phyloP scores from a whole-genome alignment of 1,140 invertebrate species.

The Apis dorsata region DNA sequence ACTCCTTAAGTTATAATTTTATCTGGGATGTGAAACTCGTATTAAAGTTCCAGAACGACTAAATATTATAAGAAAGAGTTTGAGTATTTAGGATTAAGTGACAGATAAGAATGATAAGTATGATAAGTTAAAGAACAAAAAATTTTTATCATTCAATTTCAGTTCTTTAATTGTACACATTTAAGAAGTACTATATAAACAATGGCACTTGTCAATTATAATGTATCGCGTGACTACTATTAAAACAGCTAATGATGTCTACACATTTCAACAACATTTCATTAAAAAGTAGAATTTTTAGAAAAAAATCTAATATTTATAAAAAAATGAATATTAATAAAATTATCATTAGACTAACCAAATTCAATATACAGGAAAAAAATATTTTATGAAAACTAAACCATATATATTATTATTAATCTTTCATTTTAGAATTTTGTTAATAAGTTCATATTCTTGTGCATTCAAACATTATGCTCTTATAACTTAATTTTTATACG shows the following conservation, averaged over 20 bases:
- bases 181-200: background rate
- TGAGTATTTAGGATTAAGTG: background rate
- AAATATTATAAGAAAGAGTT: background rate
- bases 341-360: too few relatives aligned
- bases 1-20: too few relatives aligned
- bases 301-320: too few relatives aligned
- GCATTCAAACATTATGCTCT: too few relatives aligned
- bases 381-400: too few relatives aligned
- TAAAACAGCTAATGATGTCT: background rate
- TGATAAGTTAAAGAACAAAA: background rate
- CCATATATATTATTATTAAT: too few relatives aligned
- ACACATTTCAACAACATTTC: background rate
- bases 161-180: background rate
- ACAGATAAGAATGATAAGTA: constrained; percentile 10
- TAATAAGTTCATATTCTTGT: too few relatives aligned
- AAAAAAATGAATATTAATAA: too few relatives aligned
- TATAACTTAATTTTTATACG: too few relatives aligned
- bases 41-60: background rate
- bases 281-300: too few relatives aligned
- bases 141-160: background rate
- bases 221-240: background rate
- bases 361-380: too few relatives aligned
- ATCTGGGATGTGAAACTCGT: background rate
- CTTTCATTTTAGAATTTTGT: too few relatives aligned
- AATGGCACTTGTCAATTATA: background rate